These are phyloP conservation scores for Camponotus fellah DNA, from an alignment of 2,888 invertebrate species.

Conservation along the genomic window DNA sequence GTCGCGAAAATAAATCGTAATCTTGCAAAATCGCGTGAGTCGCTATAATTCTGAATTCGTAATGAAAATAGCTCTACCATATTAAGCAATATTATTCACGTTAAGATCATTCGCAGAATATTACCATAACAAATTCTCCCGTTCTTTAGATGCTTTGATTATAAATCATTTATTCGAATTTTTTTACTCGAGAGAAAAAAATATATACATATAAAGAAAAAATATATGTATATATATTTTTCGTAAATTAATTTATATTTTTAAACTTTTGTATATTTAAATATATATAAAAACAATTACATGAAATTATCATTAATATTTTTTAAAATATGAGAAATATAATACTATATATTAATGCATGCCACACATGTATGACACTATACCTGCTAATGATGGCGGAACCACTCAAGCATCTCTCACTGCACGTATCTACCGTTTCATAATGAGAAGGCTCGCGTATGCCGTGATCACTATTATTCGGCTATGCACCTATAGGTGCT, in stretches of 20 bases:
- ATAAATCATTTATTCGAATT: slow-evolving; percentile 2
- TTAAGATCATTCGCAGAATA: slow-evolving; percentile 11
- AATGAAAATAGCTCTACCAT: slow-evolving; percentile 32
- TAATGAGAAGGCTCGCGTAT: slow-evolving; percentile 39
- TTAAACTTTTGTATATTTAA: not conserved
- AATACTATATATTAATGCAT: not conserved
- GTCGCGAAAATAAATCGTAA: slow-evolving; percentile 26
- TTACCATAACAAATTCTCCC: slow-evolving; percentile 9
- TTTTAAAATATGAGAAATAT: not conserved
- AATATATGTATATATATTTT: too few species aligned
- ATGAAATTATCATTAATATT: not conserved
- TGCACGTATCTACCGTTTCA: not conserved
- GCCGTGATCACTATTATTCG: slow-evolving; percentile 35
- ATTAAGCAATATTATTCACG: slow-evolving; percentile 22
- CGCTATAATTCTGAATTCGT: slow-evolving; percentile 20
- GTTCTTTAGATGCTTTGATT: slow-evolving; percentile 3
- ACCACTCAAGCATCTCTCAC: not conserved
- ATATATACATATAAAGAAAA: not conserved
- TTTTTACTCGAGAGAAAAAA: not conserved
- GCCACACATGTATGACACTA: not conserved
- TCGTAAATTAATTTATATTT: too few species aligned
- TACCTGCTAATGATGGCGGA: slow-evolving; percentile 1
- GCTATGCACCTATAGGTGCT: slow-evolving; percentile 29
- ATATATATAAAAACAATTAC: not conserved
- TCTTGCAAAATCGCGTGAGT: slow-evolving; percentile 17